A percentile compares a stretch with the other conserved stretches of the same genome.
phyloP scores from a whole-genome alignment of 2,797 vertebrate genomes.

The Toxotes lorentzi region DNA sequence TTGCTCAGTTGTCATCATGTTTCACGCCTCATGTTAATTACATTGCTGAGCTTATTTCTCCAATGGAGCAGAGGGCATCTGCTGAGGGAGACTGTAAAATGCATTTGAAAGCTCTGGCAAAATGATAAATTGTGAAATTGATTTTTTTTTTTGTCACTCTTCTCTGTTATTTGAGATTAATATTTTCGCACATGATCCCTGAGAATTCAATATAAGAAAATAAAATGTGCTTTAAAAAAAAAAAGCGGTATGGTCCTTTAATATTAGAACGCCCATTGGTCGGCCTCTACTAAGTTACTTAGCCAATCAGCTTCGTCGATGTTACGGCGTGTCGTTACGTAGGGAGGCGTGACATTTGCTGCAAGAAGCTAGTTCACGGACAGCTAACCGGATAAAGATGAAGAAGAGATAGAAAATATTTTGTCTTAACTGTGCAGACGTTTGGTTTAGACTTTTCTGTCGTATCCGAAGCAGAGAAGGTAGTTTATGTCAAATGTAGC shows the following conservation, averaged over 20 bases:
- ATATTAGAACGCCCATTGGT: slow-evolving; percentile 39
- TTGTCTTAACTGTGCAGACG: slow-evolving; percentile 4
- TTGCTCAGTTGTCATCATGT: not conserved
- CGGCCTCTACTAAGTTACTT: not conserved
- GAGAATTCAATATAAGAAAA: not conserved
- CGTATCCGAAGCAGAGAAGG: not conserved
- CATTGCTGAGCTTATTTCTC: not conserved
- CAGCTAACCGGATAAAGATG: slow-evolving; percentile 60
- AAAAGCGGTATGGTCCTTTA: slow-evolving; percentile 25
- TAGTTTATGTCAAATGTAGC: slow-evolving; percentile 30
- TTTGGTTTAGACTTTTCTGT: not conserved
- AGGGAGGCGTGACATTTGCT: slow-evolving; percentile 84
- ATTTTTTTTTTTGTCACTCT: not conserved
- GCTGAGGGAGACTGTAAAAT: not conserved
- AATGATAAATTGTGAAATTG: not conserved
- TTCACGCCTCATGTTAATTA: not conserved
- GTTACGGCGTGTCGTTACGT: slow-evolving; percentile 69
- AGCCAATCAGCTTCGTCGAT: slow-evolving; percentile 71
- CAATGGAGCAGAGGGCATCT: not conserved
- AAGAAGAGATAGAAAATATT: slow-evolving; percentile 32
- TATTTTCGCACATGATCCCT: not conserved
- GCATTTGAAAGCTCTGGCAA: not conserved
- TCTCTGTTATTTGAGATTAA: not conserved
- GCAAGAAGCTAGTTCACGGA: slow-evolving; percentile 66
- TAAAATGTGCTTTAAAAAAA: not conserved